Base-by-base conservation (phyloP, 2,113 vertebrate genomes). In the Malurus melanocephalus region DNA sequence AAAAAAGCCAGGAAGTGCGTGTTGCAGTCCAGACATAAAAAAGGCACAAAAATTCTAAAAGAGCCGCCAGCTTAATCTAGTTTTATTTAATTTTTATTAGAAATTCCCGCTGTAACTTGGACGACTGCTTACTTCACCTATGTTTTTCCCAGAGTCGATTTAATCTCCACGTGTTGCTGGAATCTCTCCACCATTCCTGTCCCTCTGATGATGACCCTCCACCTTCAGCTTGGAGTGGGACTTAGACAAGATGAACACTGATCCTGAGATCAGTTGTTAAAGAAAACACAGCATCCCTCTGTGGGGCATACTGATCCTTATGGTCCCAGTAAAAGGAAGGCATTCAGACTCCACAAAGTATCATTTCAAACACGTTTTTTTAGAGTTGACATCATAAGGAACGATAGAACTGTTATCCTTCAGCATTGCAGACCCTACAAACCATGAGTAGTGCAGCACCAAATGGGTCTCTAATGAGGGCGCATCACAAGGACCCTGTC, bases 401-500 rank as follows among this genome's bases (percentile, higher is more conserved):
- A 82, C 75, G 7, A 42, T 16, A n/a, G 9, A 48, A 60, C 6
- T 9, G 11, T 38, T 65, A 80, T 10, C 15, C 28, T 26, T 55
- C 6, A 65, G 22, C 35, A 48, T 16, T 77, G 62, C n/a, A 57
- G 42, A 65, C 27, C 20, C 21, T 24, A 40, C 1, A 4, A 49
- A 67, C 17, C 9, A 12, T 13, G 4, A 43, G 11, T 7, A 49
- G 8, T 3, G 17, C 26, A 55, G 43, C 26, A 71, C 9, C 28
- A 51, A 74, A 71, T 1, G 11, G 6, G 33, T 21, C 26, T 64
- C 53, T 38, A 32, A 24, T 3, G 2, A 38, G 48, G 11, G 10
- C 22, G 45, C 15, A 24, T 15, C 0, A 1, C 4, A 3, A 40
- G 75, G 32, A 59, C 20, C 10, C 7, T 45, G 4, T 21, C 40